Conservation (phyloP, 2,888 invertebrate genomes). For the Pammene fasciana region DNA sequence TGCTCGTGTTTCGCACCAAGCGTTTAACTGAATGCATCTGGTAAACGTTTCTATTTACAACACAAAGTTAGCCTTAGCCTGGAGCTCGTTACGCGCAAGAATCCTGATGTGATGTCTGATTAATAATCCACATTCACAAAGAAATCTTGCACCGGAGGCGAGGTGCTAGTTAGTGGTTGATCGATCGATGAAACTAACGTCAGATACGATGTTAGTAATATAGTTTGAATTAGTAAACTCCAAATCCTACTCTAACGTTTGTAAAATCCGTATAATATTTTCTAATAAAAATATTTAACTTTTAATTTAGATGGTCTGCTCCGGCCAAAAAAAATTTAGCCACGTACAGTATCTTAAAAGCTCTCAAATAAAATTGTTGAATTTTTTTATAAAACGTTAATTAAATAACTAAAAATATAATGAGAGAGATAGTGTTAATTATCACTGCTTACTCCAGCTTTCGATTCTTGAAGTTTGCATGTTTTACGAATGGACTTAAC, state of each 20-base stretch:
- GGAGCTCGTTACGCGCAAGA: slow-evolving; percentile 26
- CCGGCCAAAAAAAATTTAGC: too few species aligned
- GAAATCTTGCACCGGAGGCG: slow-evolving; percentile 41
- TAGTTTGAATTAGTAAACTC: too few species aligned
- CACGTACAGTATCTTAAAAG: too few species aligned
- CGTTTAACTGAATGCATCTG: neutral
- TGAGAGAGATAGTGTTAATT: too few species aligned
- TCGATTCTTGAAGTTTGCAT: too few species aligned
- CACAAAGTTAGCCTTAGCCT: neutral
- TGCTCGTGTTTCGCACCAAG: neutral
- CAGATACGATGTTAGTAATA: too few species aligned
- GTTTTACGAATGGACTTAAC: too few species aligned
- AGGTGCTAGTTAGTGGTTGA: slow-evolving; percentile 41
- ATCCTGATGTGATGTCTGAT: slow-evolving; percentile 26
- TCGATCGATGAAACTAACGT: slow-evolving; percentile 2
- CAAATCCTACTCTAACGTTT: neutral
- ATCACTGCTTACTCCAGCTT: too few species aligned
- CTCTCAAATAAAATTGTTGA: too few species aligned
- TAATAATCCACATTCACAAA: slow-evolving; percentile 40
- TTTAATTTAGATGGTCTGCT: too few species aligned
- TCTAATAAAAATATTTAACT: neutral
- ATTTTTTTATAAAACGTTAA: too few species aligned
- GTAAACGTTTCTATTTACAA: slow-evolving; percentile 16
- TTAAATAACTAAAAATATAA: too few species aligned
- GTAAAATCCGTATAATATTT: neutral